Evolutionary conservation across 2,888 invertebrate species (phyloP).

Genomic region (Lepidochitona cinerea): DNA sequence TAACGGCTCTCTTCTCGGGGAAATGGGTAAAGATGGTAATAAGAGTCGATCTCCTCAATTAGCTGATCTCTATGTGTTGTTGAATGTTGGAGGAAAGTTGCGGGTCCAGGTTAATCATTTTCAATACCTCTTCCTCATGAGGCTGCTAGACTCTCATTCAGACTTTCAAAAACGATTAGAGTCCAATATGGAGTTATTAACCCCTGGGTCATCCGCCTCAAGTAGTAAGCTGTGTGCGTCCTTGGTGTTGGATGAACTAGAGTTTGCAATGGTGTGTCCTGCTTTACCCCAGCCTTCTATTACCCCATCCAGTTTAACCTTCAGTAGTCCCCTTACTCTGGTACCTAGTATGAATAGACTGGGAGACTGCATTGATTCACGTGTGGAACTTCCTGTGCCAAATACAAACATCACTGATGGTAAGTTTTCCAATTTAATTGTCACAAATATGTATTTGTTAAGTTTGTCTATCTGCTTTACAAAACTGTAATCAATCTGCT

Average conservation of each 20-base stretch:
- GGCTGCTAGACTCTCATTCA: slow-evolving; percentile 83
- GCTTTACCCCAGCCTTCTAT: slow-evolving; percentile 2
- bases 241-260: slow-evolving; percentile 85
- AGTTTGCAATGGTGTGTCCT: slow-evolving; percentile 82
- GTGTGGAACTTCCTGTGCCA: background rate
- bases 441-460: no score
- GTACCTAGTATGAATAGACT: background rate
- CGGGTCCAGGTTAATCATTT: slow-evolving; percentile 94
- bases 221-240: slow-evolving; percentile 71
- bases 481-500: no score
- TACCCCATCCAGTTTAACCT: background rate
- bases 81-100: slow-evolving; percentile 86
- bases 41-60: slow-evolving; percentile 1
- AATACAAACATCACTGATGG: background rate
- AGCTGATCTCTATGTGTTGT: slow-evolving; percentile 81
- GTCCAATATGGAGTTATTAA: slow-evolving; percentile 75
- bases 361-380: background rate
- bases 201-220: slow-evolving; percentile 7
- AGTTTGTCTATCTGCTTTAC: no score
- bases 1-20: background rate
- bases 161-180: slow-evolving; percentile 55
- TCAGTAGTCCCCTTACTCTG: slow-evolving; percentile 7
- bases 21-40: background rate
- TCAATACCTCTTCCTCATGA: slow-evolving; percentile 89
- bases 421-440: no score